These are phyloP conservation scores for Vultur gryphus DNA, from an alignment of 2,797 vertebrate genomes.

Conservation along the genomic window DNA sequence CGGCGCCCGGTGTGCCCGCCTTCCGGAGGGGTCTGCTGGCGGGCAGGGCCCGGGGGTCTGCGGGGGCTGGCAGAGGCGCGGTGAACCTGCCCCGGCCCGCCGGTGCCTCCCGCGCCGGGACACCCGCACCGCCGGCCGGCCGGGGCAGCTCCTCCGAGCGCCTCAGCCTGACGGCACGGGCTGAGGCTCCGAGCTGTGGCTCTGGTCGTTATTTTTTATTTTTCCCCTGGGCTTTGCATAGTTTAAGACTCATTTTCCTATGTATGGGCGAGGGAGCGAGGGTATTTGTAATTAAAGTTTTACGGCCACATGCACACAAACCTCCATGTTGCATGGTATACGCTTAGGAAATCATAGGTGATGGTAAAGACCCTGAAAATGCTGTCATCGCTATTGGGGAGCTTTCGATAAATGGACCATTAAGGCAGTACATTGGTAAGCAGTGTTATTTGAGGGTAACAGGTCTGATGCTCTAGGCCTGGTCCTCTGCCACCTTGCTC, in stretches of 20 bases:
- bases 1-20: background rate
- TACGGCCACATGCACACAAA: background rate
- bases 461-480: background rate
- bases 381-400: background rate
- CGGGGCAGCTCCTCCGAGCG: background rate
- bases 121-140: background rate
- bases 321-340: background rate
- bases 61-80: background rate
- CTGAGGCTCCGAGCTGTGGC: background rate
- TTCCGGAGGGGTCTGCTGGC: background rate
- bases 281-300: slow-evolving; percentile 18
- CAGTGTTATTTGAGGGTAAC: background rate
- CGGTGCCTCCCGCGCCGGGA: background rate
- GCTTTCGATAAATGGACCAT: background rate
- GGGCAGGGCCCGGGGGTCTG: background rate
- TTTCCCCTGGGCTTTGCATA: background rate
- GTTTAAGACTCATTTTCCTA: background rate
- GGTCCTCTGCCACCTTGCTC: background rate
- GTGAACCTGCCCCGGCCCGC: background rate
- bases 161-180: background rate
- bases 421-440: fast-evolving
- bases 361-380: background rate
- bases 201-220: background rate
- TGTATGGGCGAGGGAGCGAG: background rate
- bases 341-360: background rate